Conservation (phyloP, 2,113 vertebrate genomes). For the Catagonus wagneri region DNA sequence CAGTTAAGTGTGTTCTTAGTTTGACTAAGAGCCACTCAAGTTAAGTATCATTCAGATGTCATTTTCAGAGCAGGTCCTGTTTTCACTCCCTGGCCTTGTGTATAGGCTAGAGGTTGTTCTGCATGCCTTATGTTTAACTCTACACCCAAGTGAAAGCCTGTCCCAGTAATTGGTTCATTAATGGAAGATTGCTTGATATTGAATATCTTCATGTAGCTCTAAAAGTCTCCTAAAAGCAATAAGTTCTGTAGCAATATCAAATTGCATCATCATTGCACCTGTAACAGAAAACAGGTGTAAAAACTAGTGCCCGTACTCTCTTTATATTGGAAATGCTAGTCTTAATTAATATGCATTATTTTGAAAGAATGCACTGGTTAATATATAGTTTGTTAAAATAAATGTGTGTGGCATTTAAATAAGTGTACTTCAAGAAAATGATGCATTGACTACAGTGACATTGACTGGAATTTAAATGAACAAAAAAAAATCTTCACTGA, state of each 20-base stretch:
- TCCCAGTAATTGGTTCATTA: constrained; percentile 61
- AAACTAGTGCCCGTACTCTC: constrained; percentile 50
- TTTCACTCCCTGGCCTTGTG: neutral
- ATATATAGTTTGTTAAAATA: constrained; percentile 62
- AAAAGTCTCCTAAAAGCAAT: constrained; percentile 41
- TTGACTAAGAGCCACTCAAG: neutral
- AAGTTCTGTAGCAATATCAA: constrained; percentile 48
- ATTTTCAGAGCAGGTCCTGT: neutral
- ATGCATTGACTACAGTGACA: constrained; percentile 47
- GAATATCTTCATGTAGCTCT: neutral
- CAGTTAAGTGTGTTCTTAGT: neutral
- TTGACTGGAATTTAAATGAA: constrained; percentile 65
- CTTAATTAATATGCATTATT: constrained; percentile 72
- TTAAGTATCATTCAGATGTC: neutral
- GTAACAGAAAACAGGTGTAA: constrained; percentile 70
- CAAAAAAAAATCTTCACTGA: neutral
- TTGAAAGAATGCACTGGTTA: constrained; percentile 65
- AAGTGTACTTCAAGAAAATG: constrained; percentile 68
- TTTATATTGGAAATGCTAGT: constrained; percentile 27
- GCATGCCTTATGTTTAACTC: neutral
- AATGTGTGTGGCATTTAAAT: constrained; percentile 54
- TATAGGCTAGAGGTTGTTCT: neutral
- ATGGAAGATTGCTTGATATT: constrained; percentile 55
- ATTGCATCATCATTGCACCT: neutral
- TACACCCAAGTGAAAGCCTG: neutral